A percentile compares a stretch with the other conserved stretches of the same genome.
These are phyloP conservation scores for Geopemphigus sp. DNA, from an alignment of 1,140 invertebrate genomes.

Conservation along the genomic window DNA sequence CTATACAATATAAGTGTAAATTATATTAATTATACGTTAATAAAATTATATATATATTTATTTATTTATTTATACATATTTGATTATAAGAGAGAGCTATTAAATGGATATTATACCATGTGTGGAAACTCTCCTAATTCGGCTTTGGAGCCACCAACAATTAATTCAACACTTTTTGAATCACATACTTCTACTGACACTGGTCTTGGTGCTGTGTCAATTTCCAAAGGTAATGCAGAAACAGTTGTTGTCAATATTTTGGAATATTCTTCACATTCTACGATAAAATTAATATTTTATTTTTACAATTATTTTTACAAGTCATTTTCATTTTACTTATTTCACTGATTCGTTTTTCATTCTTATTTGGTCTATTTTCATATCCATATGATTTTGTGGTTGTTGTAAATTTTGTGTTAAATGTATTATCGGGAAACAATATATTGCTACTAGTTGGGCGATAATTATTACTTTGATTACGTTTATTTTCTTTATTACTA, in stretches of 20 bases:
- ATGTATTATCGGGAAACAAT: constrained; percentile 7
- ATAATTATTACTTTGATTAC: constrained; percentile 9
- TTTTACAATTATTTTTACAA: background rate
- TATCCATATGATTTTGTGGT: background rate
- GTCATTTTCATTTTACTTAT: constrained; percentile 12
- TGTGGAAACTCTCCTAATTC: constrained; percentile 61
- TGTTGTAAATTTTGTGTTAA: background rate
- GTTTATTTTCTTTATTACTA: background rate
- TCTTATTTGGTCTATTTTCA: constrained; percentile 12
- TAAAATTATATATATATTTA: too few species aligned
- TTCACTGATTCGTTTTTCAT: constrained; percentile 40
- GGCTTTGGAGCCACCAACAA: constrained; percentile 59
- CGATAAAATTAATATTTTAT: constrained; percentile 51
- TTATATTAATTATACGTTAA: too few species aligned
- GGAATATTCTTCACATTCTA: constrained; percentile 58
- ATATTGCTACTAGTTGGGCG: constrained; percentile 31
- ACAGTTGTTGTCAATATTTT: constrained; percentile 54
- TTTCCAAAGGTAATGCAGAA: constrained; percentile 55
- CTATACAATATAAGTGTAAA: constrained; percentile 50
- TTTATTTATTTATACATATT: too few species aligned
- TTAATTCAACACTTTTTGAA: constrained; percentile 57
- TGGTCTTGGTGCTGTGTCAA: constrained; percentile 43
- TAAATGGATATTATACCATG: constrained; percentile 57
- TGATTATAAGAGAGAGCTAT: background rate
- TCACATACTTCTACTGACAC: constrained; percentile 56